A percentile compares a stretch with the other conserved stretches of the same genome.
Evolutionary conservation across 1,140 invertebrate genomes (phyloP).

Genomic region (Tetragonula clypearis): DNA sequence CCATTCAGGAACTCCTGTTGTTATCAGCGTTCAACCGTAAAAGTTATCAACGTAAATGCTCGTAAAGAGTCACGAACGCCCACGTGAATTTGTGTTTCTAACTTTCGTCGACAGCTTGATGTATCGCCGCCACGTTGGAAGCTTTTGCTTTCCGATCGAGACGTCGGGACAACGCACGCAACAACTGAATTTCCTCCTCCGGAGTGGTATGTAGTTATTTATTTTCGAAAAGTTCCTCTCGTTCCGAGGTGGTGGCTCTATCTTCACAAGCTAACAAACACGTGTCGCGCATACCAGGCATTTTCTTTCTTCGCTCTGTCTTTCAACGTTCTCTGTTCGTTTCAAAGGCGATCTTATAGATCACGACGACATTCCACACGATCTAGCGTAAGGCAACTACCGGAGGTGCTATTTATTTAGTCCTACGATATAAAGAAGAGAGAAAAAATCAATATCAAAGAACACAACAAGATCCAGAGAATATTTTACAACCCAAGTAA

Average conservation of each 20-base stretch:
- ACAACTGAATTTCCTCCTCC: background rate
- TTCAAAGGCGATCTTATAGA: slow-evolving; percentile 4
- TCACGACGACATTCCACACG: slow-evolving; percentile 27
- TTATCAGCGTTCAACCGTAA: slow-evolving; percentile 30
- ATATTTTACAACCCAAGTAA: too few species aligned
- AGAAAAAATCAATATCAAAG: too few species aligned
- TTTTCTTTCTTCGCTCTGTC: background rate
- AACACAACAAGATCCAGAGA: too few species aligned
- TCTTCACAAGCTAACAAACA: background rate
- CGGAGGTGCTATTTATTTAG: too few species aligned
- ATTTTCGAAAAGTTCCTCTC: background rate
- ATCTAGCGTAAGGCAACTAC: slow-evolving; percentile 36
- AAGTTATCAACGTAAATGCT: slow-evolving; percentile 40
- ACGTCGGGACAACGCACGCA: background rate
- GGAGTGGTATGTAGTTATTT: background rate
- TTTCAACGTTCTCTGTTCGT: background rate
- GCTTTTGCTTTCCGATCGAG: slow-evolving; percentile 31
- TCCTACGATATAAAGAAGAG: too few species aligned
- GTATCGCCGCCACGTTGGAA: slow-evolving; percentile 30
- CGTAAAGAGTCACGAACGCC: slow-evolving; percentile 43
- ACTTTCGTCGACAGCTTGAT: slow-evolving; percentile 6
- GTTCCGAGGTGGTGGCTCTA: background rate
- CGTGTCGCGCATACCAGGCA: background rate
- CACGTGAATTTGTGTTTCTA: slow-evolving; percentile 17
- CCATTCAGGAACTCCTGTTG: background rate